Percentiles rank a stretch among this genome's conserved stretches.
phyloP scores from a whole-genome alignment of 2,888 invertebrate species.

The Aphrophora alni region DNA sequence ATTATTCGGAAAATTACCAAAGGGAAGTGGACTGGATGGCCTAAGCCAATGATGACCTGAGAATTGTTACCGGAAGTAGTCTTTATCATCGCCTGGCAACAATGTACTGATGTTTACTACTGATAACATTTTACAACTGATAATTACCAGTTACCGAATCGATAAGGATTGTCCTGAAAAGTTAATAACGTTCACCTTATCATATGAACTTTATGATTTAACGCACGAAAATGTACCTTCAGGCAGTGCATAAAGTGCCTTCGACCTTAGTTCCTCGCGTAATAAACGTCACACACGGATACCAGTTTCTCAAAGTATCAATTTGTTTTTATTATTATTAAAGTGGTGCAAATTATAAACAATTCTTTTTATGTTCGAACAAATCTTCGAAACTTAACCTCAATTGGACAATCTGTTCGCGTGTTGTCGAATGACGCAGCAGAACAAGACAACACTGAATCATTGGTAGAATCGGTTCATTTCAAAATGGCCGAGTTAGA shows the following conservation, averaged over 20 bases:
- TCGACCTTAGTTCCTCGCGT: neutral
- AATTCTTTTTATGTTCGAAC: neutral
- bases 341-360: slow-evolving; percentile 29
- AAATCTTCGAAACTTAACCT: neutral
- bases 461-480: too few species aligned
- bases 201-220: neutral
- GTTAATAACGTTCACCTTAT: neutral
- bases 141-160: slow-evolving; percentile 40
- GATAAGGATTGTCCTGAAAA: neutral
- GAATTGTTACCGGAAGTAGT: neutral
- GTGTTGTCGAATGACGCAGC: neutral
- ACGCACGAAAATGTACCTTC: neutral
- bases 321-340: slow-evolving; percentile 37
- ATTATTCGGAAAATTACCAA: neutral
- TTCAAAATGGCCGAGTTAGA: too few species aligned
- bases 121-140: slow-evolving; percentile 46
- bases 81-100: neutral
- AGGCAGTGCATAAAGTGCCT: neutral
- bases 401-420: neutral
- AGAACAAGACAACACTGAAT: neutral
- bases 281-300: neutral
- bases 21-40: neutral
- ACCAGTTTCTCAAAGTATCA: slow-evolving; percentile 21
- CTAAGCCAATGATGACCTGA: neutral
- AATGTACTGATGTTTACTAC: slow-evolving; percentile 19